A percentile compares a stretch with the other conserved stretches of the same genome.
phyloP scores from a whole-genome alignment of 92 coral and sea anemone species.

The Palythoa grandis region DNA sequence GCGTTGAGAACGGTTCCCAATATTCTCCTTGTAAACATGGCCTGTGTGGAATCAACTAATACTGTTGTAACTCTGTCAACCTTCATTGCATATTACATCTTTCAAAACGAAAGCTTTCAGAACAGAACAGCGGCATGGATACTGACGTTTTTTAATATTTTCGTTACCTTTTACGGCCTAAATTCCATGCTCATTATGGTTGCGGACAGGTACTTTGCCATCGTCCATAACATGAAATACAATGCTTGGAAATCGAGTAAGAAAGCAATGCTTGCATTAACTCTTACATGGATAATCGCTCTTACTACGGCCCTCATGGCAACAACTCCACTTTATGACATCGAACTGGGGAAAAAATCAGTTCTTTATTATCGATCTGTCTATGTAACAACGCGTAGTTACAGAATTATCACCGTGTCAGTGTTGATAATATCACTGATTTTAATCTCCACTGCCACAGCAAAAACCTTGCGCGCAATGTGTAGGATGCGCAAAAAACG shows the following conservation, averaged over 20 bases:
- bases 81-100: not conserved
- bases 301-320: not conserved
- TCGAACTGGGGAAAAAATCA: no score
- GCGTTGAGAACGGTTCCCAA: no score
- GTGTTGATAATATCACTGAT: no score
- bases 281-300: not conserved
- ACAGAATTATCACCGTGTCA: no score
- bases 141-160: not conserved
- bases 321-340: not conserved
- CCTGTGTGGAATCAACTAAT: no score
- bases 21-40: no score
- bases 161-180: not conserved
- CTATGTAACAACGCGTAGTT: not conserved
- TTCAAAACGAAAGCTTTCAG: not conserved
- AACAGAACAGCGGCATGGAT: not conserved
- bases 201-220: slow-evolving; percentile 7
- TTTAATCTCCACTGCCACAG: no score
- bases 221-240: no score
- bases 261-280: no score
- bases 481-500: no score
- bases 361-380: not conserved
- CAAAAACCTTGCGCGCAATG: no score
- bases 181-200: not conserved
- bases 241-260: no score
- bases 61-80: not conserved